A percentile compares a stretch with the other conserved stretches of the same genome.
phyloP scores from a whole-genome alignment of 2,888 invertebrate genomes.

The Archips xylosteana region DNA sequence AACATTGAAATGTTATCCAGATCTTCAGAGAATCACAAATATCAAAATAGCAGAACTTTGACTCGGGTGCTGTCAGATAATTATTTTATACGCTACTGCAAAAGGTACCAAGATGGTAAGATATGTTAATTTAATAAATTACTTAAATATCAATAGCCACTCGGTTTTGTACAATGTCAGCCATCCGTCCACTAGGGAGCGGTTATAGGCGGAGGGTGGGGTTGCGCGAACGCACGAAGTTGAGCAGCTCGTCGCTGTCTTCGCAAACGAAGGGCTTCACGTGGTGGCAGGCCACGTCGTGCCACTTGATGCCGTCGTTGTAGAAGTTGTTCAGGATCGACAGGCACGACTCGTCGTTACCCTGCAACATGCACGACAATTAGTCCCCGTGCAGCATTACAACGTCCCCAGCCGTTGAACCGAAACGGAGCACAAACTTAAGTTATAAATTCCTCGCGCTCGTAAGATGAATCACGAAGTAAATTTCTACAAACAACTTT shows the following conservation, averaged over 20 bases:
- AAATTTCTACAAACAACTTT: constrained; percentile 56
- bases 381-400: neutral
- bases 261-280: constrained; percentile 96
- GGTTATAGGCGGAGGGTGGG: constrained; percentile 91
- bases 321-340: constrained; percentile 97
- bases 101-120: constrained; percentile 29
- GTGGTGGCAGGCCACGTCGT: constrained; percentile 95
- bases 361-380: constrained; percentile 74
- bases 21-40: constrained; percentile 23
- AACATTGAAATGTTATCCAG: neutral
- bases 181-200: constrained; percentile 64
- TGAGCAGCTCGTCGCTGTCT: constrained; percentile 95
- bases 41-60: constrained; percentile 19
- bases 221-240: constrained; percentile 96
- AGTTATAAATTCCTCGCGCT: constrained; percentile 40
- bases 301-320: constrained; percentile 94
- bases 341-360: constrained; percentile 96
- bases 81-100: constrained; percentile 14
- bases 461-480: constrained; percentile 50
- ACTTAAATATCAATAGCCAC: constrained; percentile 77
- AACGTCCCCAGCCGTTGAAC: constrained; percentile 26
- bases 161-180: constrained; percentile 81
- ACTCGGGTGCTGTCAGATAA: constrained; percentile 21
- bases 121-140: constrained; percentile 71
- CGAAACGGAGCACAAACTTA: constrained; percentile 29